Evolutionary conservation across 2,113 vertebrate species (phyloP).

Genomic region (Orycteropus afer): DNA sequence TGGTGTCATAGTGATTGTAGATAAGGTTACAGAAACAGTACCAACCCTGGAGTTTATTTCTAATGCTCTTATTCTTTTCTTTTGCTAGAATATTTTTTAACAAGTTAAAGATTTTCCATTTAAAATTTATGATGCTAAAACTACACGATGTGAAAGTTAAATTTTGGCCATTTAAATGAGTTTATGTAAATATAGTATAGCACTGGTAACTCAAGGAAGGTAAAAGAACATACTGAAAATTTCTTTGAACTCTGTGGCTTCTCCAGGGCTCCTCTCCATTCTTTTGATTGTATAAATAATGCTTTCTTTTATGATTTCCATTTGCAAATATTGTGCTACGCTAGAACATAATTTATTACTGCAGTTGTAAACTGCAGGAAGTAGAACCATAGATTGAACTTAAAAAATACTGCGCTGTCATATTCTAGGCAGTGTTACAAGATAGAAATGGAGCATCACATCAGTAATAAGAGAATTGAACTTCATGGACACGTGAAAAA

Average conservation of each 20-base stretch:
- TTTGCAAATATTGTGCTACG: constrained; percentile 60
- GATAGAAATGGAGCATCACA: not conserved
- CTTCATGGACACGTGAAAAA: constrained; percentile 50
- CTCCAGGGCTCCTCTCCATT: not conserved
- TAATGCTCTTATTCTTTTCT: constrained; percentile 13
- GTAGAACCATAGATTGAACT: not conserved
- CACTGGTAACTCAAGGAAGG: not conserved
- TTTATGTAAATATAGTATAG: constrained; percentile 13
- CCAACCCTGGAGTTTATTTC: constrained; percentile 30
- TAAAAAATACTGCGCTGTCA: not conserved
- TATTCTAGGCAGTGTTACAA: not conserved
- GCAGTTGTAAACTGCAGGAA: not conserved
- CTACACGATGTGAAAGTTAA: not conserved
- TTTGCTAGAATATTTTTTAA: constrained; percentile 45
- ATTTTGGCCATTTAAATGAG: constrained; percentile 36
- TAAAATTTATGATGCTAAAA: constrained; percentile 48
- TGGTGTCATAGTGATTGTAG: constrained; percentile 34
- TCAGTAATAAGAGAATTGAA: constrained; percentile 8
- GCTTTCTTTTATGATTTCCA: constrained; percentile 28
- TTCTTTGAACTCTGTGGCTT: not conserved
- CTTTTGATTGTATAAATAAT: constrained; percentile 10
- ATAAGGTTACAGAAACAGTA: not conserved
- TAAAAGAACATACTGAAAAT: constrained; percentile 33
- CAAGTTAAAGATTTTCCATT: constrained; percentile 28
- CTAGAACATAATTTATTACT: constrained; percentile 23